Base-by-base conservation (phyloP, 2,797 vertebrate genomes). In the Spinibarbus caldwelli region DNA sequence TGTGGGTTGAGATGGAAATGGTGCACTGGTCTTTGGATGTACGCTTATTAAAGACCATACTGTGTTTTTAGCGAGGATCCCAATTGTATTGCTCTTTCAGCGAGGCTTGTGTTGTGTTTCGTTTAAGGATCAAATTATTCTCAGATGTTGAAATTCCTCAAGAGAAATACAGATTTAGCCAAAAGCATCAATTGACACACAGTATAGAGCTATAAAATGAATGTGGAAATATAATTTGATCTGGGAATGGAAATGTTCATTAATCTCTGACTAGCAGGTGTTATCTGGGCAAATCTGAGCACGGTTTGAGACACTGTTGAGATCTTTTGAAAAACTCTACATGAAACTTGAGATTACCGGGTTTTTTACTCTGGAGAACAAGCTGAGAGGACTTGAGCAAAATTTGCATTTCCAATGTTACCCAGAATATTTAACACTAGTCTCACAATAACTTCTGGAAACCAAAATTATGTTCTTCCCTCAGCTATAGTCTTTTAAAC, bases 11-110 rank as follows among this genome's bases (percentile, higher is more conserved):
- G 71, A 79, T 73, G n/a, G 54, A 84, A 84, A 84, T 49, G 36
- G 41, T 76, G 79, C 49, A 52, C 85, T 86, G 81, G 75, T 88
- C 87, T 54, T 73, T 87, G 79, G 91, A 92, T 92, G 54, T 93
- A 77, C 41, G 49, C 75, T 82, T 85, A 82, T 83, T 83, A 80
- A 70, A 76, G 26, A 73, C 12, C 19, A 12, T 41, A 29, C 26
- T 31, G 52, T 45, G 68, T 34, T 82, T 82, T 82, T 6, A 45
- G 38, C 2, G 1, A 47, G 59, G n/a, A 79, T 34, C 41, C 26
- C 41, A 34, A 15, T 34, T 52, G 29, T 14, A 34, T 34, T 75
- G 49, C 49, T 57, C 29, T 77, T 70, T 54, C 49, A 38, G 31
- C 8, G 10, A 23, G 41, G 2, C 57, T 45, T 66, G 4, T 64